Evolutionary conservation across 2,888 invertebrate species (phyloP), one percentile per base, ranked within the genome.

Genomic region (Mythimna lalbum): DNA sequence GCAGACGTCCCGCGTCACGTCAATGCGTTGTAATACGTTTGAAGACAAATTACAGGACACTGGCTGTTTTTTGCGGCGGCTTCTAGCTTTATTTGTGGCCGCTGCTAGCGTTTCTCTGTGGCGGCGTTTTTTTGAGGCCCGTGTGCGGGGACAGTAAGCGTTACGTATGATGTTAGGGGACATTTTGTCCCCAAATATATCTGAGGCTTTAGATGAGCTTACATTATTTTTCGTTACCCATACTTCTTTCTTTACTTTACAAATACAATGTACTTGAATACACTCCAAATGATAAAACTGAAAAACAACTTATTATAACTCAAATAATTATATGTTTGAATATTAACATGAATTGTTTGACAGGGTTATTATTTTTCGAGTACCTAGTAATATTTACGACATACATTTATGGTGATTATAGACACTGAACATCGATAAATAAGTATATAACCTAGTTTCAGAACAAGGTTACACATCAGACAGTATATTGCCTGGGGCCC

Each of bases 241-340:
- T 43, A 43, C 43, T 43, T 43, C 4, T 43, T 43, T 39, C 14
- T 43, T 17, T 21, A 62, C 14, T 21, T 71, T 21, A 9, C 36
- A 19, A 71, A 33, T 52, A 52, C 39, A 9, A 52, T 50, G 3
- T 23, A 7, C 10, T 17, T 23, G 12, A 50, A 31, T 17, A 69
- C 9, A 43, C 14, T 2, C 12, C n/a, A 33, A 43, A 27, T 6
- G 0, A 62, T 27, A 21, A 4, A 53, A 61, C 43, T 33, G 1
- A 27, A 12, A 9, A 27, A 71, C 4, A 19, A 62, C n/a, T 6
- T 53, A 47, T 62, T 52, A 23, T n/a, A 21, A 70, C 43, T 62
- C 23, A 6, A 52, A 39, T 39, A 6, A 14, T 43, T 43, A 9
- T 43, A 43, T 14, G 4, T 17, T 1, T 33, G 17, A 52, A 39